Evolutionary conservation across 2,797 vertebrate genomes (phyloP).

Genomic region (Hirundo rustica): DNA sequence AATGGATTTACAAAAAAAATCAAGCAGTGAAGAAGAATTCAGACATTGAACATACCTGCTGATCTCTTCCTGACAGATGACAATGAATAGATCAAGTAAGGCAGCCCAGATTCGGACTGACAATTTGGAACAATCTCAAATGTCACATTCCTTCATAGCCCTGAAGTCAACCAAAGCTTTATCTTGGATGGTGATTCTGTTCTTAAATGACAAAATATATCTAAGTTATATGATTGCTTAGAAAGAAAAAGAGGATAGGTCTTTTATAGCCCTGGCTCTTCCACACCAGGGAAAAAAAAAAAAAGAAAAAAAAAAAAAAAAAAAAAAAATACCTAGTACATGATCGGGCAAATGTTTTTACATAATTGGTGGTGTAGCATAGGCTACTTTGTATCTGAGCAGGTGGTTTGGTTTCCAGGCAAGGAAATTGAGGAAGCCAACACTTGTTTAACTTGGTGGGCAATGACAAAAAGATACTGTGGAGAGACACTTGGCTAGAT

Average conservation of each 20-base stretch:
- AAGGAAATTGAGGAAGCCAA: background rate
- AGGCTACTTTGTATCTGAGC: background rate
- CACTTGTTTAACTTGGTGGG: background rate
- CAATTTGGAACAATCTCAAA: background rate
- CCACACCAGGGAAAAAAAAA: background rate
- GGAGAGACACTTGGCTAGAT: background rate
- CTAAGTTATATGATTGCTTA: background rate
- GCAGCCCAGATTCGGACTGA: background rate
- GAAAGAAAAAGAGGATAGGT: background rate
- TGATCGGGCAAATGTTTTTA: background rate
- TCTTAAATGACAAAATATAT: background rate
- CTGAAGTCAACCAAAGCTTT: background rate
- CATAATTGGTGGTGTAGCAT: background rate
- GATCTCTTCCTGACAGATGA: background rate
- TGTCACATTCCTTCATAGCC: background rate
- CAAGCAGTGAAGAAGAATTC: background rate
- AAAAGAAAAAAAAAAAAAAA: no score
- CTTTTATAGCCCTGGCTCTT: background rate
- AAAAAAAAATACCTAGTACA: accelerated
- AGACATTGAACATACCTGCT: background rate
- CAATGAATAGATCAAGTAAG: background rate
- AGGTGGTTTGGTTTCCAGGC: background rate
- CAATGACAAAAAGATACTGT: background rate
- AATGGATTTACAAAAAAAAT: background rate
- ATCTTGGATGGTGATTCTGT: background rate